phyloP scores from a whole-genome alignment of 2,888 invertebrate species.

The Leptinotarsa haldemani region DNA sequence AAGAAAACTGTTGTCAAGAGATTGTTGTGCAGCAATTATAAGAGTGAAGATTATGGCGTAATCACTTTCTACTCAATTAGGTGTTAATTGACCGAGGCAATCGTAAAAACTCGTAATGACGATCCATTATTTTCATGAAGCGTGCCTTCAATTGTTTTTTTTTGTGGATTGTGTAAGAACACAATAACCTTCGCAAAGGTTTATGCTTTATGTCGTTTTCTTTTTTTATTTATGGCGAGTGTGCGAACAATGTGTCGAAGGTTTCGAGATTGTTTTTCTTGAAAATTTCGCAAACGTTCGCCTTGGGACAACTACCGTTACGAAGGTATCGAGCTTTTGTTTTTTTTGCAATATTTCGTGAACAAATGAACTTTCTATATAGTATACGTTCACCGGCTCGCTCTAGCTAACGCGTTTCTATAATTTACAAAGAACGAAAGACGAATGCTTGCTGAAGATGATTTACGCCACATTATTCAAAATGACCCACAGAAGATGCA shows the following conservation, averaged over 20 bases:
- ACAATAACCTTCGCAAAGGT: slow-evolving; percentile 16
- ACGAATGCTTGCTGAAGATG: neutral
- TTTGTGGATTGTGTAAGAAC: slow-evolving; percentile 5
- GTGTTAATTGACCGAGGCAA: neutral
- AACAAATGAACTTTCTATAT: neutral
- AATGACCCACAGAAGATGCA: no score
- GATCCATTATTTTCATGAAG: slow-evolving; percentile 12
- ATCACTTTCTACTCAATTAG: neutral
- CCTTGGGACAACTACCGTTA: neutral
- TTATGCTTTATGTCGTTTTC: neutral
- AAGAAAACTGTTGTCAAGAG: no score
- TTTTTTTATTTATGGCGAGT: neutral
- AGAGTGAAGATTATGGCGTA: neutral
- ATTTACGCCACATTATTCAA: neutral
- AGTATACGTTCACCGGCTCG: neutral
- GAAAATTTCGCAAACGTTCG: slow-evolving; percentile 6
- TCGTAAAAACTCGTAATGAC: slow-evolving; percentile 8
- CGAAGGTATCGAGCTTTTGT: neutral
- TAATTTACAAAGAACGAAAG: neutral
- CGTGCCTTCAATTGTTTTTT: neutral
- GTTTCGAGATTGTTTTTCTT: neutral
- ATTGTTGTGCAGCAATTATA: no score
- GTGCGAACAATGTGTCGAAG: neutral
- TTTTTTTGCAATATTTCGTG: slow-evolving; percentile 27
- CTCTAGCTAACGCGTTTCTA: neutral